Percentiles rank a stretch among this genome's conserved stretches.
These are phyloP conservation scores for Tetraodon nigroviridis DNA, from an alignment of 2,113 vertebrate genomes.

Conservation along the genomic window DNA sequence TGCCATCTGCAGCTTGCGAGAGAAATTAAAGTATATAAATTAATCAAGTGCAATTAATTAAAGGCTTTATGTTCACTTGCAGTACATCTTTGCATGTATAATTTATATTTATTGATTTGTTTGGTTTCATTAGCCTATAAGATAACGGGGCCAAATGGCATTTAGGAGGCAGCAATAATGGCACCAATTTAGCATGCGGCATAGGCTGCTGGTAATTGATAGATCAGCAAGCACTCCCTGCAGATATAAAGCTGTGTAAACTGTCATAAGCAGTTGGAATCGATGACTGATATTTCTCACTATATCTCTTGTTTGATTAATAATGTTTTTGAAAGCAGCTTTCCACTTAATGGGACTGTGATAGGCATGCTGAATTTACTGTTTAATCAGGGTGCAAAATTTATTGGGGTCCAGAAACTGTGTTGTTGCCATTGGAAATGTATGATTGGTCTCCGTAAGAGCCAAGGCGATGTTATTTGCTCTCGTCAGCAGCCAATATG, in stretches of 20 bases:
- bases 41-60: slow-evolving; percentile 99
- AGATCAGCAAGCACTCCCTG: slow-evolving; percentile 92
- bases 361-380: slow-evolving; percentile 96
- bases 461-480: slow-evolving; percentile 76
- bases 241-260: slow-evolving; percentile 99
- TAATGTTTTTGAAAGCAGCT: slow-evolving; percentile 90
- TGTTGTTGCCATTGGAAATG: slow-evolving; percentile 65
- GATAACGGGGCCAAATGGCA: slow-evolving; percentile 99
- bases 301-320: slow-evolving; percentile 93
- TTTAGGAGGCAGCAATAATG: no score
- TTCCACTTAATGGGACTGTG: slow-evolving; percentile 89
- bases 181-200: slow-evolving; percentile 92
- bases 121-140: slow-evolving; percentile 99
- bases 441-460: slow-evolving; percentile 77
- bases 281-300: slow-evolving; percentile 93
- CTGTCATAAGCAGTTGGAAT: slow-evolving; percentile 99
- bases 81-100: slow-evolving; percentile 99
- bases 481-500: slow-evolving; percentile 78
- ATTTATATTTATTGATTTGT: slow-evolving; percentile 99
- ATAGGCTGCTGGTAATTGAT: slow-evolving; percentile 88
- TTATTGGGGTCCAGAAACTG: slow-evolving; percentile 71
- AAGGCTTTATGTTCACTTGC: slow-evolving; percentile 99
- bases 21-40: slow-evolving; percentile 99
- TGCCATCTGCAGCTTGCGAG: slow-evolving; percentile 96
- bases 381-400: slow-evolving; percentile 95